These are phyloP conservation scores for Conger conger DNA, from an alignment of 2,113 vertebrate species.

Conservation along the genomic window DNA sequence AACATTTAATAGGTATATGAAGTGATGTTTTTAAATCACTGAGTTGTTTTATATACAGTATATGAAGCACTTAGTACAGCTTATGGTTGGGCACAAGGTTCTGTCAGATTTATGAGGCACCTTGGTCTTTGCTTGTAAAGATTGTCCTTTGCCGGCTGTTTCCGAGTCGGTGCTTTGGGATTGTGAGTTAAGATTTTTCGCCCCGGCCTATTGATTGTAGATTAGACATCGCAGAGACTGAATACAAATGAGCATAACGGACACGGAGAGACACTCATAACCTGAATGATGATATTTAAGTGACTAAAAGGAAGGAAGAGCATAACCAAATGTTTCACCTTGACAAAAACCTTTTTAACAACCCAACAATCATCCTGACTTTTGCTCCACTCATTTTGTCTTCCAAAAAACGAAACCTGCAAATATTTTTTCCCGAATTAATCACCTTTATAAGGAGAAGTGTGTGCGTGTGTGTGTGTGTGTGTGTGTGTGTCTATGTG, in stretches of 20 bases:
- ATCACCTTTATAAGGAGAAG: not conserved
- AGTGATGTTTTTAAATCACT: too few species aligned
- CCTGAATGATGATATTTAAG: not conserved
- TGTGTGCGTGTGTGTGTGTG: not conserved
- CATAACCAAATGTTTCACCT: not conserved
- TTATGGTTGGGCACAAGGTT: too few species aligned
- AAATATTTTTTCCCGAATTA: not conserved
- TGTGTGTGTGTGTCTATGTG: not conserved
- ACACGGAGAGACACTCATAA: not conserved
- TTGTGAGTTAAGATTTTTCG: not conserved
- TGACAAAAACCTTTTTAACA: not conserved
- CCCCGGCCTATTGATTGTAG: not conserved
- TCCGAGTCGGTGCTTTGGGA: not conserved
- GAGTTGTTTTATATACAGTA: too few species aligned
- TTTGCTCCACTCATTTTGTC: not conserved
- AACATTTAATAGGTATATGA: too few species aligned
- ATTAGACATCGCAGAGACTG: not conserved
- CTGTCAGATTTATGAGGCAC: not conserved
- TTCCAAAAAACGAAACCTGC: not conserved
- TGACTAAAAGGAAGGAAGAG: not conserved
- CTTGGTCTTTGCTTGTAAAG: not conserved
- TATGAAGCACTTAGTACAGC: too few species aligned
- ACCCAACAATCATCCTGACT: not conserved
- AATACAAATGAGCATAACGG: not conserved
- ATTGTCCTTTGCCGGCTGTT: not conserved